phyloP scores from a whole-genome alignment of 2,797 vertebrate genomes.

The Heteromormyrus szaboi region DNA sequence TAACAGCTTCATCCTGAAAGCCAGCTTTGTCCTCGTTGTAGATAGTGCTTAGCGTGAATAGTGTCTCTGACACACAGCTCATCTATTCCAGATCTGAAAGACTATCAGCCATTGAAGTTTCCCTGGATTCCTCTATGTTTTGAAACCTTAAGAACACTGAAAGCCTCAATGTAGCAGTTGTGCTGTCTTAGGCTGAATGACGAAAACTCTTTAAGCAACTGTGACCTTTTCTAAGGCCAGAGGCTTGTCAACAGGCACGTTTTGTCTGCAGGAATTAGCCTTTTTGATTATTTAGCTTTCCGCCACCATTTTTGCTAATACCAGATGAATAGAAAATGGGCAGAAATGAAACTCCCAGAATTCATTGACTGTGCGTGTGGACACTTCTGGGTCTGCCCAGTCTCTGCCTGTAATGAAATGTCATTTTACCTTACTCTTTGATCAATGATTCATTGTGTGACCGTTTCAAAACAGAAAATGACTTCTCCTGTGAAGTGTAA shows the following conservation, averaged over 20 bases:
- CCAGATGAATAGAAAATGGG: neutral
- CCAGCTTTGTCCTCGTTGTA: neutral
- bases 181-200: neutral
- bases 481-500: slow-evolving; percentile 12
- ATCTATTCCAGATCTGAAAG: neutral
- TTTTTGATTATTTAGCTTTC: neutral
- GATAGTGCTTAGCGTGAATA: neutral
- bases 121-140: neutral
- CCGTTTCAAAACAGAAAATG: slow-evolving; percentile 16
- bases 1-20: neutral
- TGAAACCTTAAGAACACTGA: neutral
- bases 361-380: neutral
- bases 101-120: neutral
- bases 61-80: neutral
- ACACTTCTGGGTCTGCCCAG: neutral
- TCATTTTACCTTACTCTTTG: slow-evolving; percentile 11
- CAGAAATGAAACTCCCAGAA: neutral
- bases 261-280: neutral
- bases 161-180: neutral
- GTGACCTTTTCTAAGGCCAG: neutral
- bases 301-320: neutral
- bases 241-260: neutral
- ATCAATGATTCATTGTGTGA: slow-evolving; percentile 2
- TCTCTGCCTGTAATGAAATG: slow-evolving; percentile 2
- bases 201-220: neutral